Base-by-base conservation (phyloP, 2,797 vertebrate genomes). In the Leontopithecus rosalia region DNA sequence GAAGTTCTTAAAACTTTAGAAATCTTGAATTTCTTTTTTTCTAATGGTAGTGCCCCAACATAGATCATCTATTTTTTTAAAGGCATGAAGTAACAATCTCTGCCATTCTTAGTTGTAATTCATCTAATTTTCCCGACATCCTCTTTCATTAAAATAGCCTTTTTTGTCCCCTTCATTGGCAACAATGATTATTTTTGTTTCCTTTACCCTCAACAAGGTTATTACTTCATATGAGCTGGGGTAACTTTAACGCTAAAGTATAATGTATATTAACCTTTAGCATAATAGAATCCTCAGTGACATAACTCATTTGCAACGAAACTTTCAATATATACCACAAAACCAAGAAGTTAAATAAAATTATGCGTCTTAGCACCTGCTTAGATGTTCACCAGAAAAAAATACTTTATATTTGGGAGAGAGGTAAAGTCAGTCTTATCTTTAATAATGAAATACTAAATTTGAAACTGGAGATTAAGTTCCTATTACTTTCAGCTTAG, bases 31-130 rank as follows among this genome's bases (percentile, higher is more conserved):
- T 28, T 85, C 39, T 79, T 96, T 97, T 97, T 77, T 33, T 94
- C 20, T 30, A 97, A 61, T 24, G 17, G 39, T 80, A 83, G 39
- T 92, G 41, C 72, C 64, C 83, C 93, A 97, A 95, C 64, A 6
- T 92, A 72, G 94, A 96, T 93, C 58, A 82, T 50, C n/a, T 94
- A 17, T 72, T 46, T 97, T 97, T 55, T 96, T 98, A 97, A 36
- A 50, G 46, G 86, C 81, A 94, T 93, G 55, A 97, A 96, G 48
- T 55, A 95, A 96, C 5, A 52, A 95, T 76, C n/a, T 92, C n/a
- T 80, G 39, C n/a, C 84, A 24, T 96, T 98, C 61, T 96, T n/a
- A 64, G 24, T n/a, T 92, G 5, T 70, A 76, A 39, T 61, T 93
- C 50, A 73, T 57, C 0, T 83, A 43, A 57, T 4, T 55, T 91